Evolutionary conservation across 2,113 vertebrate genomes (phyloP), one percentile per base, ranked within the genome.

Genomic region (Chloropsis hardwickii): DNA sequence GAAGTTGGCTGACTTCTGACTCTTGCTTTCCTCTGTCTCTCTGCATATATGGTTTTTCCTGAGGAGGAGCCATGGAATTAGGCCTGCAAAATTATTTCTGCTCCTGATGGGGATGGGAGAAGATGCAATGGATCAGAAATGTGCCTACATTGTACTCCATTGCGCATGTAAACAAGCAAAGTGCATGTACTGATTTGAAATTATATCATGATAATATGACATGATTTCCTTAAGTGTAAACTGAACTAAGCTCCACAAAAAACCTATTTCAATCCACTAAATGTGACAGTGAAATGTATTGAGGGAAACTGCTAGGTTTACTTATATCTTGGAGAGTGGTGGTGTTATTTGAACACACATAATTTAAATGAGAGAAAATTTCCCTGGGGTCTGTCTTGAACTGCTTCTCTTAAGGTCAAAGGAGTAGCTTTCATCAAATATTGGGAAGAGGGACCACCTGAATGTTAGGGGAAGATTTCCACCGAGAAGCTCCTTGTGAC

Each of bases 381-480:
- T 81, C 70, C 3, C 8, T 51, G 5, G 5, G 2, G 0, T 35
- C 9, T 51, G 1, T 29, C 19, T 72, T 86, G 3, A 69, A 10
- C 17, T 27, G 5, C 25, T 53, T 47, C 14, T 35, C 2, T 47
- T 88, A 51, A 44, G 11, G 20, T 45, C 33, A 67, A 39, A 83
- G 7, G 2, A 54, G 8, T 4, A 64, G 12, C 3, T 67, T 88
- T 60, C 47, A 79, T 24, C 7, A 5, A 54, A 28, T 1, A 45
- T 5, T 15, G 15, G 29, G 22, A 65, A 66, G 9, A 71, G 9
- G 8, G 11, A 2, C 10, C 8, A 27, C 4, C 3, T 42, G 25
- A 66, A 1, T 45, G 33, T 37, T 3, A 62, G 16, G 7, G 7
- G 6, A 57, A 69, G 12, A 24, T 80, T 44, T 67, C 16, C 12